Conservation (phyloP, 2,888 invertebrate species). For the Meta bourneti region DNA sequence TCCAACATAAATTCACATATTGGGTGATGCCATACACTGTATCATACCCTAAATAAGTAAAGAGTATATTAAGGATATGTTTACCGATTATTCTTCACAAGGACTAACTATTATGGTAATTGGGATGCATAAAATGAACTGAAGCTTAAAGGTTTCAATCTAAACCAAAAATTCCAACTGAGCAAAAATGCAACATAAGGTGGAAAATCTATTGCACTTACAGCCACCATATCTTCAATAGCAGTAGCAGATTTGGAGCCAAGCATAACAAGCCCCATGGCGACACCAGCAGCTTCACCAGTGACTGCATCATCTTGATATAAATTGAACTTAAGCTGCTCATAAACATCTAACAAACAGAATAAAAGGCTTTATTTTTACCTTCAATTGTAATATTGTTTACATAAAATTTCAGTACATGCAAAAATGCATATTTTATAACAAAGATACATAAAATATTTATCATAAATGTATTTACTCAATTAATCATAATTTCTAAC, state of each 20-base stretch:
- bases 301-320: constrained; percentile 99
- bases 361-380: not conserved
- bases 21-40: too few relatives aligned
- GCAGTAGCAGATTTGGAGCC: constrained; percentile 94
- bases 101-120: too few relatives aligned
- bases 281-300: constrained; percentile 98
- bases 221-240: constrained; percentile 95
- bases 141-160: not conserved
- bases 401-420: too few relatives aligned
- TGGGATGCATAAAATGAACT: too few relatives aligned
- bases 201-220: constrained; percentile 81
- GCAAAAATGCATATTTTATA: too few relatives aligned
- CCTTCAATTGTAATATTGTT: not conserved
- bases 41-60: too few relatives aligned
- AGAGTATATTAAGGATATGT: too few relatives aligned
- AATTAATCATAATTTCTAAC: too few relatives aligned
- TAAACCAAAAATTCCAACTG: not conserved
- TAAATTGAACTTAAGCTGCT: constrained; percentile 96
- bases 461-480: too few relatives aligned
- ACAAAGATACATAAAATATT: too few relatives aligned
- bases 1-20: too few relatives aligned
- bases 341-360: constrained; percentile 94
- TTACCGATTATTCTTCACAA: too few relatives aligned
- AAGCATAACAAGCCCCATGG: constrained; percentile 99
- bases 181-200: not conserved